Percentiles rank a stretch among this genome's conserved stretches.
phyloP scores from a whole-genome alignment of 2,797 vertebrate genomes.

The Eulemur coronatus region DNA sequence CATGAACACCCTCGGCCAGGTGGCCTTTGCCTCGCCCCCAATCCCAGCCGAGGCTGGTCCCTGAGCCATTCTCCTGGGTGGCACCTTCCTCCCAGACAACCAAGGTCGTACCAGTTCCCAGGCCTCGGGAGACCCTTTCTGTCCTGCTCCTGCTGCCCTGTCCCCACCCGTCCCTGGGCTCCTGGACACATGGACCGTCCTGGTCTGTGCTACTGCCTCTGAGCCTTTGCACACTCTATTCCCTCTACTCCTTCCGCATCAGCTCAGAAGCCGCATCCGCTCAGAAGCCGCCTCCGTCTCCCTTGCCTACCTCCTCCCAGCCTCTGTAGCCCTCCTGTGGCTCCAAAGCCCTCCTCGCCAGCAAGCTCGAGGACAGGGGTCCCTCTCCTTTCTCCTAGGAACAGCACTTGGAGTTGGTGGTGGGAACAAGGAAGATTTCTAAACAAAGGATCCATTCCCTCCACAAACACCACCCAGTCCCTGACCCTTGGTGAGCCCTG shows the following conservation, averaged over 20 bases:
- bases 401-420: no score
- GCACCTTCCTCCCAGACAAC: background rate
- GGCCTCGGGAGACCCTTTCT: background rate
- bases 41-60: background rate
- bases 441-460: background rate
- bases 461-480: background rate
- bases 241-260: no score
- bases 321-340: no score
- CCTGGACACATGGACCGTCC: background rate
- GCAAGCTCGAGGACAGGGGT: no score
- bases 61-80: background rate
- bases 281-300: no score
- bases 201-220: no score
- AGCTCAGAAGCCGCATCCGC: rapidly evolving
- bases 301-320: no score
- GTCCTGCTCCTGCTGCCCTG: background rate
- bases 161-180: background rate
- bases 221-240: no score
- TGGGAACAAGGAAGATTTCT: background rate
- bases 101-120: background rate
- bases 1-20: background rate
- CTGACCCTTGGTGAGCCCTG: background rate
- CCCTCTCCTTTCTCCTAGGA: no score
- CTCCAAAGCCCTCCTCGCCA: no score
- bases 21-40: background rate